phyloP scores from a whole-genome alignment of 2,888 invertebrate genomes.

The Flexamia atlantica region DNA sequence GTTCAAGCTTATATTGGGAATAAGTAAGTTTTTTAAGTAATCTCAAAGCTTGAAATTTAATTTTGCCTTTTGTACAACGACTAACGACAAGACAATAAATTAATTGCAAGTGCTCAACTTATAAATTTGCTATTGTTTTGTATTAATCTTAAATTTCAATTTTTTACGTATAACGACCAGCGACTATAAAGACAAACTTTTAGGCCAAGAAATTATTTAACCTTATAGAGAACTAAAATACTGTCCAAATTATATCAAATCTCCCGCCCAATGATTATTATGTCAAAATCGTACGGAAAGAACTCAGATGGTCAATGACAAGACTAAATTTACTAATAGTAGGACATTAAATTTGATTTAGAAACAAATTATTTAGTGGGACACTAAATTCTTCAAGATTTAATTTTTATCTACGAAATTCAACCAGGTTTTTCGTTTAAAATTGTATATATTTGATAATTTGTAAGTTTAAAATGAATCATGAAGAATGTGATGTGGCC shows the following conservation, averaged over 20 bases:
- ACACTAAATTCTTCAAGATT: background rate
- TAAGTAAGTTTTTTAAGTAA: too few relatives aligned
- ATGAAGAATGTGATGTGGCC: conserved; percentile 63
- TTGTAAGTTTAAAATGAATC: conserved; percentile 18
- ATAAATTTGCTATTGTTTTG: too few relatives aligned
- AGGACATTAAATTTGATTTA: background rate
- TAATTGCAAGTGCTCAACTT: too few relatives aligned
- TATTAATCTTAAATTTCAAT: too few relatives aligned
- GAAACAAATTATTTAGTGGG: background rate
- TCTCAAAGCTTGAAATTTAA: too few relatives aligned
- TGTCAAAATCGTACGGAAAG: conserved; percentile 15
- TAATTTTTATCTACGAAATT: background rate
- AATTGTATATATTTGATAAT: background rate
- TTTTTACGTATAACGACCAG: too few relatives aligned
- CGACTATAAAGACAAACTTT: too few relatives aligned
- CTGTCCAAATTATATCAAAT: background rate
- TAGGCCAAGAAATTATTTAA: too few relatives aligned
- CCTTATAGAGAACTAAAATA: too few relatives aligned
- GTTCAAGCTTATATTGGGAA: too few relatives aligned
- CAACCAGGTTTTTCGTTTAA: background rate
- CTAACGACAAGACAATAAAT: too few relatives aligned
- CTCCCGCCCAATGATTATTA: background rate
- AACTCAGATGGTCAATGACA: background rate
- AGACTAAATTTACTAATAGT: conserved; percentile 2
- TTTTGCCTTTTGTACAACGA: too few relatives aligned